Percentiles rank a stretch among this genome's conserved stretches.
These are phyloP conservation scores for Micoletzkya japonica DNA, from an alignment of 2,888 invertebrate species.

Conservation along the genomic window DNA sequence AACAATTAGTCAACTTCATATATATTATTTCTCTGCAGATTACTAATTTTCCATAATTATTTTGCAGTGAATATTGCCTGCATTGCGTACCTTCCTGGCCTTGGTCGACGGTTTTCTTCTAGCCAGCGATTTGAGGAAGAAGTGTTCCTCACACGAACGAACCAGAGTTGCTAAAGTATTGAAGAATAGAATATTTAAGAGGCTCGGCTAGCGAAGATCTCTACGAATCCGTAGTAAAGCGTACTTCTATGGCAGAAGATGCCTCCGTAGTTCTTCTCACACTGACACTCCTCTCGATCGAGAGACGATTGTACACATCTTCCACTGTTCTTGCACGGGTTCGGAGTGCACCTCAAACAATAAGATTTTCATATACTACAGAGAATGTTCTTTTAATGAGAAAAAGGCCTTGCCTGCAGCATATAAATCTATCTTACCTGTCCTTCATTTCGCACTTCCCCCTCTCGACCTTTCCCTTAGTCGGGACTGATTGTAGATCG, in stretches of 20 bases:
- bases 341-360: conserved; percentile 49
- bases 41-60: too few species aligned
- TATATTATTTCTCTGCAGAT: too few species aligned
- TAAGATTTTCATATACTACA: background rate
- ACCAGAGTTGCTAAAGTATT: conserved; percentile 44
- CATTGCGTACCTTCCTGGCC: conserved; percentile 3
- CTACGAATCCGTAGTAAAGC: conserved; percentile 14
- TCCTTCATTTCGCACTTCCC: conserved; percentile 48
- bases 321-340: conserved; percentile 57
- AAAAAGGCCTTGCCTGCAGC: too few species aligned
- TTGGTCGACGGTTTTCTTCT: conserved; percentile 14
- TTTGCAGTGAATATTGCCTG: background rate
- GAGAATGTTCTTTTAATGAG: background rate
- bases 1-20: too few species aligned
- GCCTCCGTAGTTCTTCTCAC: conserved; percentile 50
- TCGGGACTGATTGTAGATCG: conserved; percentile 47
- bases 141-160: conserved; percentile 59
- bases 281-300: conserved; percentile 48
- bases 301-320: conserved; percentile 49
- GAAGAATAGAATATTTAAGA: background rate
- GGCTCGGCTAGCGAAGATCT: background rate
- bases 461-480: conserved; percentile 44
- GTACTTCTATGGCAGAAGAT: conserved; percentile 57
- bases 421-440: conserved; percentile 28
- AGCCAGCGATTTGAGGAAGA: conserved; percentile 30